These are phyloP conservation scores for Protaetia brevitarsis DNA, from an alignment of 1,140 invertebrate species.

Conservation along the genomic window DNA sequence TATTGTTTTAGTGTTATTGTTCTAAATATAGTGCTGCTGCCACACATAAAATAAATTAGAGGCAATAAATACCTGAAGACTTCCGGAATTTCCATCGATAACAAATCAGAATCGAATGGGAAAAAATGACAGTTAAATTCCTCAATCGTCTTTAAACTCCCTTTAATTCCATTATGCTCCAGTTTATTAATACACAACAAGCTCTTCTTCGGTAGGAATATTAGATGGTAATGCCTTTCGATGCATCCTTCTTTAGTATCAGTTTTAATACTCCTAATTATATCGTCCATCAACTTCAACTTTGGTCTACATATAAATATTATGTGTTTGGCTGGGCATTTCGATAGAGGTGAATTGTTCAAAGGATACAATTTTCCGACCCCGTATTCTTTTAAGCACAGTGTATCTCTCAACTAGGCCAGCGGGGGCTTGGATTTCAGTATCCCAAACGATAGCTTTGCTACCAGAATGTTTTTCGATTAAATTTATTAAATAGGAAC, in stretches of 20 bases:
- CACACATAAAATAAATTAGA: too few relatives aligned
- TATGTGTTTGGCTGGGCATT: conserved; percentile 73
- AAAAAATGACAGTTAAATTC: conserved; percentile 87
- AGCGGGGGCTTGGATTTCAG: conserved; percentile 83
- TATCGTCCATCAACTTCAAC: conserved; percentile 72
- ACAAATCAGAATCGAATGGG: conserved; percentile 87
- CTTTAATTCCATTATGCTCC: conserved; percentile 76
- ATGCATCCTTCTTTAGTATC: not conserved
- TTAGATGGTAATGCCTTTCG: conserved; percentile 69
- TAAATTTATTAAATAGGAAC: conserved; percentile 75
- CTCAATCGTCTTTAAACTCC: conserved; percentile 73
- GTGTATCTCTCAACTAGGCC: conserved; percentile 82
- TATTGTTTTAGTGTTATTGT: too few relatives aligned
- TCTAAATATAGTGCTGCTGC: too few relatives aligned
- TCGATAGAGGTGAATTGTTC: conserved; percentile 60
- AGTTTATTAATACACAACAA: conserved; percentile 81
- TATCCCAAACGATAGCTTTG: conserved; percentile 91
- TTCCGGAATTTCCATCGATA: conserved; percentile 86
- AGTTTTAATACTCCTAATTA: not conserved
- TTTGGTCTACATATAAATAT: conserved; percentile 87
- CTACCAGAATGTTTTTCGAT: conserved; percentile 81
- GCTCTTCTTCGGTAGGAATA: conserved; percentile 87
- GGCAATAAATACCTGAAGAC: too few relatives aligned
- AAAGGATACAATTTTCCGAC: conserved; percentile 79
- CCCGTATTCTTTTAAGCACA: conserved; percentile 73